A percentile compares a stretch with the other conserved stretches of the same genome.
Conservation (phyloP, 2,113 vertebrate species). For the Protobothrops flavoviridis region DNA sequence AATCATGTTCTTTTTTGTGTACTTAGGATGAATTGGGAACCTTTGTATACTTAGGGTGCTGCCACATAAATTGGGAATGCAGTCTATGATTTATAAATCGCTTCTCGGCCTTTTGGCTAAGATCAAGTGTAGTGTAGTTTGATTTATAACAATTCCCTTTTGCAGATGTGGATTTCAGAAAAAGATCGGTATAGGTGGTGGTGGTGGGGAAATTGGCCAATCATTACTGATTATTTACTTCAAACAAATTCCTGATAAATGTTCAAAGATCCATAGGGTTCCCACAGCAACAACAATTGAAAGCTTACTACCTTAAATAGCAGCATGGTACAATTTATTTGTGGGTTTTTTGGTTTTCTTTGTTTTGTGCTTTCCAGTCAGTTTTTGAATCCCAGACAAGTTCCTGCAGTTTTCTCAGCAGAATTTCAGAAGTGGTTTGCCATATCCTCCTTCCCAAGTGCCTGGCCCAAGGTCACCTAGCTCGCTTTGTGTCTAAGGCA, state of each 20-base stretch:
- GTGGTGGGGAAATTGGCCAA: not conserved
- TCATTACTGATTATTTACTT: not conserved
- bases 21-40: not conserved
- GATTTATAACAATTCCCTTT: not conserved
- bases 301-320: not conserved
- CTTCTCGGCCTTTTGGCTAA: no score
- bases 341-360: not conserved
- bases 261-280: not conserved
- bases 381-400: not conserved
- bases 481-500: not conserved
- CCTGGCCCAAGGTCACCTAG: not conserved
- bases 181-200: not conserved
- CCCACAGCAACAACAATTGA: not conserved
- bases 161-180: not conserved
- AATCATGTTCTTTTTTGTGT: not conserved
- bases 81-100: not conserved
- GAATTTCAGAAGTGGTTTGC: not conserved
- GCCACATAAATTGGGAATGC: not conserved
- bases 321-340: not conserved
- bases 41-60: not conserved
- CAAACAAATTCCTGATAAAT: not conserved
- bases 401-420: not conserved
- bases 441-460: not conserved
- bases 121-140: no score
- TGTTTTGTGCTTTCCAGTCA: not conserved